Base-by-base conservation (phyloP, 1,140 invertebrate species). In the Drosophila takahashii region DNA sequence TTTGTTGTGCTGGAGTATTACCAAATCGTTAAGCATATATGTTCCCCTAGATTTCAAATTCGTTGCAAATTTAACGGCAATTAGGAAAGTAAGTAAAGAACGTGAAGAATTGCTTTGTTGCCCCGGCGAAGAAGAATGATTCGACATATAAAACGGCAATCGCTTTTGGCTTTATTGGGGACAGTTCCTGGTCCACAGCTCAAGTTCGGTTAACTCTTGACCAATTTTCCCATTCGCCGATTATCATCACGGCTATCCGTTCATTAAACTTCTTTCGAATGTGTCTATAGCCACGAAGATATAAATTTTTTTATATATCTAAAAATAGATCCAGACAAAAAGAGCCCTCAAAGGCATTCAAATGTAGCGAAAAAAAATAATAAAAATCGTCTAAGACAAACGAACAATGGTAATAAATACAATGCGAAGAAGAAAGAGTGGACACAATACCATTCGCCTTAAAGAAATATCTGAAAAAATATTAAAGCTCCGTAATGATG, bases 61-160 rank as follows among this genome's bases (percentile, higher is more conserved):
- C 50, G 64, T 62, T 81, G 67, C 66, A 77, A 80, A 81, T 86
- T 75, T 87, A 71, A 75, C 61, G 83, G 78, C 81, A 87, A 87
- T 86, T 86, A 78, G 60, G 32, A 57, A 81, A 71, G 61, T 71
- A 75, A 81, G 71, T 75, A 75, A 75, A 39, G 53, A 75, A 64
- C 60, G 45, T 36, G 42, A 22, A 64, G 16, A 61, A 51, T 53
- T 27, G 37, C 45, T 75, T 75, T 37, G 44, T 66, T 32, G 36
- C 2, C 11, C 11, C 29, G 26, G 5, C 13, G 4, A 37, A 45
- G 44, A 36, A 26, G 50, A 64, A 58, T 86, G 81, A 85, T 47
- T 86, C 62, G 57, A 27, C 81, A 86, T 42, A 74, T 62, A 47
- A 39, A 10, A 10, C 1, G 18, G 10, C 32, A 56, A 56, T 44